These are phyloP conservation scores for Parthenolecanium corni DNA, from an alignment of 2,888 invertebrate genomes.

Conservation along the genomic window DNA sequence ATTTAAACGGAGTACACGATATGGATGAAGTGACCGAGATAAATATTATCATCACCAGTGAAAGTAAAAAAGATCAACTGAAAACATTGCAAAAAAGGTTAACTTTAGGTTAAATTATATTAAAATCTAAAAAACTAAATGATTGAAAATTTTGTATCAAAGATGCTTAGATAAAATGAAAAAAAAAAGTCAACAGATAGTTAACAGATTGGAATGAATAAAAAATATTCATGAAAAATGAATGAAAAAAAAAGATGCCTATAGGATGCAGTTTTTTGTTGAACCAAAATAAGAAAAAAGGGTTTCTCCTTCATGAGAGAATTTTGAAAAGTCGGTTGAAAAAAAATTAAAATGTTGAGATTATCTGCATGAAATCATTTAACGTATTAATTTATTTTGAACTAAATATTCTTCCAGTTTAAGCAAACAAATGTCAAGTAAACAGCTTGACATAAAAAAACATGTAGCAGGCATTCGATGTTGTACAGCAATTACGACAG, in stretches of 20 bases:
- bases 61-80: slow-evolving; percentile 12
- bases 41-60: slow-evolving; percentile 4
- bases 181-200: not conserved
- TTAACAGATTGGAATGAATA: not conserved
- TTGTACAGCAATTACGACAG: slow-evolving; percentile 1
- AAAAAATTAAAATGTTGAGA: too few relatives aligned
- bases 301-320: too few relatives aligned
- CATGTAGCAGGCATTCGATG: slow-evolving; percentile 10
- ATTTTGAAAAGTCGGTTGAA: too few relatives aligned
- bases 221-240: not conserved
- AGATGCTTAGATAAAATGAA: not conserved
- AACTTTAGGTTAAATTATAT: not conserved
- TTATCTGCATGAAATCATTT: too few relatives aligned
- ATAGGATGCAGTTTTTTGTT: too few relatives aligned
- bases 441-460: slow-evolving; percentile 9
- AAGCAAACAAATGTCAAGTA: slow-evolving; percentile 10
- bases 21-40: slow-evolving; percentile 38
- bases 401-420: not conserved
- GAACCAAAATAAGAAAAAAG: too few relatives aligned
- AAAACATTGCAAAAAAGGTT: slow-evolving; percentile 10
- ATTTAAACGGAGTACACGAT: slow-evolving; percentile 55
- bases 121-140: not conserved
- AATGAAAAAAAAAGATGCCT: not conserved
- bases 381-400: too few relatives aligned
- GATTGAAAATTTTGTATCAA: not conserved